A percentile compares a stretch with the other conserved stretches of the same genome.
Conservation (phyloP, 2,888 invertebrate species). For the Cryptus viduatorius region DNA sequence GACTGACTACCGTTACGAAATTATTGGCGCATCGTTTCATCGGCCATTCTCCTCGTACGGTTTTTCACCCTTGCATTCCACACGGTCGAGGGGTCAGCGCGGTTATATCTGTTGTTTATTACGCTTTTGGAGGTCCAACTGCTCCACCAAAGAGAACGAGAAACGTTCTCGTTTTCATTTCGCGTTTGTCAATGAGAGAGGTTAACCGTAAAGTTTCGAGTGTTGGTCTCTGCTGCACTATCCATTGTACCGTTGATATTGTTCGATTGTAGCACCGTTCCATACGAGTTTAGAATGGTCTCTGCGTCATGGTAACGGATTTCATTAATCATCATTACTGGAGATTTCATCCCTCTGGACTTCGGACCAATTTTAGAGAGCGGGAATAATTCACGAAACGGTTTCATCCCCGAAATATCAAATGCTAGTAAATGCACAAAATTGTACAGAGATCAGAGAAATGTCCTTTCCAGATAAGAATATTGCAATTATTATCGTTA, state of each 20-base stretch:
- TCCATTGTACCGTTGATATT: constrained; percentile 58
- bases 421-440: too few relatives aligned
- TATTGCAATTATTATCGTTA: constrained; percentile 33
- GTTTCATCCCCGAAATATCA: background rate
- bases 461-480: background rate
- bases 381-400: background rate
- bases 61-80: constrained; percentile 55
- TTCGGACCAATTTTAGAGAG: background rate
- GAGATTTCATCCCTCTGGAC: background rate
- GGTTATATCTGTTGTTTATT: constrained; percentile 39
- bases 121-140: constrained; percentile 50
- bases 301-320: constrained; percentile 39
- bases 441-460: too few relatives aligned
- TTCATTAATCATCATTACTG: constrained; percentile 55
- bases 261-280: constrained; percentile 33
- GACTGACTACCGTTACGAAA: constrained; percentile 79
- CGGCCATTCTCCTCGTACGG: constrained; percentile 62
- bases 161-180: constrained; percentile 17
- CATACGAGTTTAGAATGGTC: constrained; percentile 48
- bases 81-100: constrained; percentile 47
- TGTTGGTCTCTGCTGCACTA: constrained; percentile 24
- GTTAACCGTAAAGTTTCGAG: constrained; percentile 75
- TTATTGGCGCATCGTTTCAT: constrained; percentile 82
- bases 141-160: background rate
- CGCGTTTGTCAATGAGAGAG: constrained; percentile 74